Evolutionary conservation across 2,797 vertebrate genomes (phyloP), one percentile per base, ranked within the genome.

Genomic region (Valencia hispanica): DNA sequence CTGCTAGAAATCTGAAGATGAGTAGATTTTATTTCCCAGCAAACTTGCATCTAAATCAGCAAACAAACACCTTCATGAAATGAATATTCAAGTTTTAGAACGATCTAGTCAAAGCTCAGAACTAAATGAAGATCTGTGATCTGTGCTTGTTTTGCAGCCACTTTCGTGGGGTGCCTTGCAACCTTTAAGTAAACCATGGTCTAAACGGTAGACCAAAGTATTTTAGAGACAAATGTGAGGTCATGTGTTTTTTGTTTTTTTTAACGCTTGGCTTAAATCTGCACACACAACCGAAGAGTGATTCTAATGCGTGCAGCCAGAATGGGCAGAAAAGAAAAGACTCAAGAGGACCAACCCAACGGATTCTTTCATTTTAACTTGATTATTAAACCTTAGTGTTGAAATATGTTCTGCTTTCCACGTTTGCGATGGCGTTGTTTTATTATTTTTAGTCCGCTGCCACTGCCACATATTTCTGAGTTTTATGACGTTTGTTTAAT

Each of bases 401-500:
- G 27, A 30, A 47, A 3, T 7, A 25, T 45, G 27, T 45, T 61
- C 11, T 8, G 34, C 47, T 9, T 18, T 32, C 10, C 6, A 14
- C 17, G n/a, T 32, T 32, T 34, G 53, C 12, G 5, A n/a, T n/a
- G 9, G 4, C 17, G 22, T 53, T 30, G 5, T 53, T 51, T 32
- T 22, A 15, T 25, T 32, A 45, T 47, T 61, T 72, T 59, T 5
- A 66, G 17, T 48, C 22, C 22, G n/a, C 15, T 25, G 45, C 5
- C 20, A 17, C 43, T 74, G 74, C 73, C 68, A 81, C 57, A 51
- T 51, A 70, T 39, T 51, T 77, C 5, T 32, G 14, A 59, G 25
- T 79, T 53, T 76, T 45, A 71, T 83, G 65, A 68, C 79, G 72
- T 78, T 73, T 75, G 78, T 85, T 84, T 78, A 51, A 71, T 20